Percentiles rank a stretch among this genome's conserved stretches.
Evolutionary conservation across 2,888 invertebrate species (phyloP).

Genomic region (Sinotaia quadrata): DNA sequence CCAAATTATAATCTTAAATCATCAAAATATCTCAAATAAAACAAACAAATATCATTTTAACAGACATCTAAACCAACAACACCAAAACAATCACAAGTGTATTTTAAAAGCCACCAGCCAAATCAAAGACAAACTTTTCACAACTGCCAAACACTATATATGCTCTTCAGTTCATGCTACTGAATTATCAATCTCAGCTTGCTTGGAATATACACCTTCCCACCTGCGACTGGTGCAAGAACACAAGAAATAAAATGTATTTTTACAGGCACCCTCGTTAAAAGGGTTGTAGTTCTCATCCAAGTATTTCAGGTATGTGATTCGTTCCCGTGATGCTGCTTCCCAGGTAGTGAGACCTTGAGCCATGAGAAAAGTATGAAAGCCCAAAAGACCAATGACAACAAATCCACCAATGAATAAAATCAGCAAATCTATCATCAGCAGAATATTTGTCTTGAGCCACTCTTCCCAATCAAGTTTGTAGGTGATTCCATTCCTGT

Average conservation of each 20-base stretch:
- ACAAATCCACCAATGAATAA: conserved; percentile 60
- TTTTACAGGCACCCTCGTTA: conserved; percentile 66
- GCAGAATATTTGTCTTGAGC: conserved; percentile 60
- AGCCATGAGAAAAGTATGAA: conserved; percentile 70
- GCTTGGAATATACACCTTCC: conserved; percentile 60
- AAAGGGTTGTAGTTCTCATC: conserved; percentile 70
- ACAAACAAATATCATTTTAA: too few species aligned
- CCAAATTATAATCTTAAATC: too few species aligned
- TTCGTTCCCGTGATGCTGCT: conserved; percentile 67
- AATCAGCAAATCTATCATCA: conserved; percentile 62
- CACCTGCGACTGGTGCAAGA: conserved; percentile 51
- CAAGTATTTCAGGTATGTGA: conserved; percentile 70
- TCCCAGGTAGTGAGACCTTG: conserved; percentile 71
- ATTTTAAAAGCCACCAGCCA: too few species aligned
- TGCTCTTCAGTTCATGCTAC: conserved; percentile 19
- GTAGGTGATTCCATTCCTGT: conserved; percentile 58
- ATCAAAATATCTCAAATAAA: too few species aligned
- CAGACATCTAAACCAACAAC: too few species aligned
- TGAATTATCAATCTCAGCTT: conserved; percentile 35
- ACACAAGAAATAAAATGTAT: conserved; percentile 64
- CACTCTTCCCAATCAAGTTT: conserved; percentile 58
- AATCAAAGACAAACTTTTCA: too few species aligned
- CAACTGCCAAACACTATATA: too few species aligned
- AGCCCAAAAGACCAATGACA: conserved; percentile 59
- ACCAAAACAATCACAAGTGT: too few species aligned